Evolutionary conservation across 2,797 vertebrate species (phyloP).

Genomic region (Diplodus sargus): DNA sequence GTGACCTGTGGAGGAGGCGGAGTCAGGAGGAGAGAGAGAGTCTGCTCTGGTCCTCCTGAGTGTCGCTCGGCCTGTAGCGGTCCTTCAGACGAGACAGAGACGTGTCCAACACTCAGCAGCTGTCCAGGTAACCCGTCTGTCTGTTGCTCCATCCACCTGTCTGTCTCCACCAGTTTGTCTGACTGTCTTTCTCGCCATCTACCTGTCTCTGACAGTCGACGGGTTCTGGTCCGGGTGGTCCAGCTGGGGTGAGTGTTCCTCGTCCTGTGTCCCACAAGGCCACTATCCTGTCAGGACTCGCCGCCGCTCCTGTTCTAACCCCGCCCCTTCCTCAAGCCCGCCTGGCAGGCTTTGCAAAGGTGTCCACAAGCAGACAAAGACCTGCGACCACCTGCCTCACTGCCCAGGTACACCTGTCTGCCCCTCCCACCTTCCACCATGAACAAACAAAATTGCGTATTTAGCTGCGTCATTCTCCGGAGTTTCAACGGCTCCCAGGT

Average conservation of each 20-base stretch:
- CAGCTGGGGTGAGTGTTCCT: conserved; percentile 63
- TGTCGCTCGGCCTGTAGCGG: conserved; percentile 57
- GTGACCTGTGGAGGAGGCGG: conserved; percentile 65
- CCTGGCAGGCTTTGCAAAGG: conserved; percentile 23
- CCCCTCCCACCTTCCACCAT: conserved; percentile 5
- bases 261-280: conserved; percentile 48
- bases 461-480: no score
- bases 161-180: conserved; percentile 12
- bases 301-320: conserved; percentile 61
- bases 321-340: conserved; percentile 59
- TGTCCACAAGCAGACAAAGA: background rate
- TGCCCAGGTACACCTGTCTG: conserved; percentile 60
- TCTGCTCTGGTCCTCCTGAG: conserved; percentile 44
- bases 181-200: background rate
- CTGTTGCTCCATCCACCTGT: conserved; percentile 1
- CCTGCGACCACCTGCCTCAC: conserved; percentile 48
- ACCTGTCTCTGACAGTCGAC: conserved; percentile 34
- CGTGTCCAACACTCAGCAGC: background rate
- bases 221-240: conserved; percentile 75
- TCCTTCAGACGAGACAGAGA: conserved; percentile 24
- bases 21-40: conserved; percentile 45
- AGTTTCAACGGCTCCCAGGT: background rate
- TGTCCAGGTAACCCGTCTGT: conserved; percentile 62
- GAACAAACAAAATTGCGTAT: no score
- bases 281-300: conserved; percentile 30